Percentiles rank a stretch among this genome's conserved stretches.
Conservation (phyloP, 2,888 invertebrate genomes). For the Acheta domesticus region DNA sequence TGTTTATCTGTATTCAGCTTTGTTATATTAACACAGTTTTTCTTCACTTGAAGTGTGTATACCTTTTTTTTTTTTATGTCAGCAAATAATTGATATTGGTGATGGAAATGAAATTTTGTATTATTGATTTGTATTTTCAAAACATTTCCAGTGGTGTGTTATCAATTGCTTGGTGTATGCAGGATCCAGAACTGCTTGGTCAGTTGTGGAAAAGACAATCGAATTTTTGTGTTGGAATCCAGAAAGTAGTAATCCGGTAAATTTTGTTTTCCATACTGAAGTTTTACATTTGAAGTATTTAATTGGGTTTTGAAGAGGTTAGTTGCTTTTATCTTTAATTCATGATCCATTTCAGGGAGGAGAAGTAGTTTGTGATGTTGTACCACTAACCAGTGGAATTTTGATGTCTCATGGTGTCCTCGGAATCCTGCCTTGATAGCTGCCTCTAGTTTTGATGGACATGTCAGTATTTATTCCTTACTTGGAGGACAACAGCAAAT, state of each 20-base stretch:
- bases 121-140: too few species aligned
- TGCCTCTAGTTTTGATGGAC: constrained; percentile 81
- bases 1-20: too few species aligned
- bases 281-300: too few species aligned
- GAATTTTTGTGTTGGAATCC: constrained; percentile 95
- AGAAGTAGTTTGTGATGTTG: constrained; percentile 78
- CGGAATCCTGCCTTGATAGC: constrained; percentile 82
- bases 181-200: constrained; percentile 84
- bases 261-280: not conserved
- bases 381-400: constrained; percentile 85
- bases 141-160: constrained; percentile 66
- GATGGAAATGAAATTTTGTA: too few species aligned
- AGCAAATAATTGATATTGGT: too few species aligned
- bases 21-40: too few species aligned
- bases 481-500: constrained; percentile 65
- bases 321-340: constrained; percentile 18
- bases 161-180: constrained; percentile 83
- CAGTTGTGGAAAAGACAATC: constrained; percentile 88
- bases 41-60: too few species aligned
- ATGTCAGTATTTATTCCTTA: constrained; percentile 77
- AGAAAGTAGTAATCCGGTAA: constrained; percentile 52
- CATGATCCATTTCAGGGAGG: constrained; percentile 54
- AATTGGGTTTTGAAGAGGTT: not conserved
- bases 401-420: constrained; percentile 89
- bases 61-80: too few species aligned